Percentiles rank a stretch among this genome's conserved stretches.
These are phyloP conservation scores for Austrofundulus limnaeus DNA, from an alignment of 2,113 vertebrate species.

Conservation along the genomic window DNA sequence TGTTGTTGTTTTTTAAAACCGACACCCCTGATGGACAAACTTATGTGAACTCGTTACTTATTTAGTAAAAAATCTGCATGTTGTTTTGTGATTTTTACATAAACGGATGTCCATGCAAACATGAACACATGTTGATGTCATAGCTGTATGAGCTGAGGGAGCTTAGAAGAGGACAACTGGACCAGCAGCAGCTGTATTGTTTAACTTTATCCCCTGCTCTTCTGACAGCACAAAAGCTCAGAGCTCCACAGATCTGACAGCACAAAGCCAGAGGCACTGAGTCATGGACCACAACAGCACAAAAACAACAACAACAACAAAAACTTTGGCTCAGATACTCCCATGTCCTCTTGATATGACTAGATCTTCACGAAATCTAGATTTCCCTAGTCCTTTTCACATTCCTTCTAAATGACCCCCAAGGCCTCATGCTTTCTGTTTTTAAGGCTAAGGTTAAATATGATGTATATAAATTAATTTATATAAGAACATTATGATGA, in stretches of 20 bases:
- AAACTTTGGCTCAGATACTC: constrained; percentile 19
- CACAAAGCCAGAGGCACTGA: constrained; percentile 40
- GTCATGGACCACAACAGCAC: constrained; percentile 27
- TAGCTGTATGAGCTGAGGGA: constrained; percentile 27
- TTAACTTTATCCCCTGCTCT: constrained; percentile 62
- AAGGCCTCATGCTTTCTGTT: too few species aligned
- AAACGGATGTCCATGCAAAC: constrained; percentile 2
- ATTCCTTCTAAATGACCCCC: too few species aligned
- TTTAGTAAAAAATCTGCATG: neutral
- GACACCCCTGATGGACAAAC: too few species aligned
- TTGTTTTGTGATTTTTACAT: neutral
- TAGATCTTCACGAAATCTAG: too few species aligned
- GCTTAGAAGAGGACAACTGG: constrained; percentile 39
- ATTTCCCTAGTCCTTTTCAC: neutral
- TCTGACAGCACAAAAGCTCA: constrained; percentile 65
- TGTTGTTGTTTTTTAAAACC: too few species aligned
- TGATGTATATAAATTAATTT: too few species aligned
- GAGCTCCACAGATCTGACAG: constrained; percentile 20
- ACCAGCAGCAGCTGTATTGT: constrained; percentile 55
- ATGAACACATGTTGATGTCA: constrained; percentile 38
- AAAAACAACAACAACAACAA: constrained; percentile 33
- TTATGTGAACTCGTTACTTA: neutral
- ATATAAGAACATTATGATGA: too few species aligned
- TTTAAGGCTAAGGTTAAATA: constrained; percentile 31
- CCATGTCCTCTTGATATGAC: constrained; percentile 3